phyloP scores from a whole-genome alignment of 1,140 invertebrate genomes.

The Camponotus floridanus region DNA sequence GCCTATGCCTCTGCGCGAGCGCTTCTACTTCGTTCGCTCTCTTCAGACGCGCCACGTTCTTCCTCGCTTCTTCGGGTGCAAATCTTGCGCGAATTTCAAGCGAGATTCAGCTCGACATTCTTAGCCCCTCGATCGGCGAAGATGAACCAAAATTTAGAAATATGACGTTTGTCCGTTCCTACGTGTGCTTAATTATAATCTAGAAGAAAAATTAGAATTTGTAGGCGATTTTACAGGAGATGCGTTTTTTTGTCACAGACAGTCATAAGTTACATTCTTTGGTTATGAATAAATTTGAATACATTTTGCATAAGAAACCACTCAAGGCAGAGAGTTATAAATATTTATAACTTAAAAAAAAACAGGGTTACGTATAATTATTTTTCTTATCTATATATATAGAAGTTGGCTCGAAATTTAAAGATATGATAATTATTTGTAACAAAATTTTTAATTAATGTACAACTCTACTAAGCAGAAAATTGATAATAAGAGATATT shows the following conservation, averaged over 20 bases:
- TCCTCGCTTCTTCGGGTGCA: background rate
- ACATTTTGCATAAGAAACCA: background rate
- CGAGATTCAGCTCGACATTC: background rate
- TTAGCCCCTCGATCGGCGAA: no score
- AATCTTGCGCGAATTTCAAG: background rate
- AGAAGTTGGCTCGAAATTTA: no score
- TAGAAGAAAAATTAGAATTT: background rate
- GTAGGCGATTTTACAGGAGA: background rate
- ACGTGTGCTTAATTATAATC: background rate
- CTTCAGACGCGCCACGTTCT: background rate
- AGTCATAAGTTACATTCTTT: background rate
- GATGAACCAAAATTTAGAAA: no score
- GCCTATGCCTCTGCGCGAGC: background rate
- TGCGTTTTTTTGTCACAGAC: background rate
- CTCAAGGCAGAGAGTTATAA: background rate
- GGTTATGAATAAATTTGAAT: background rate
- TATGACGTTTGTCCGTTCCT: no score
- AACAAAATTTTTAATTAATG: no score
- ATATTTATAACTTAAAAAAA: background rate
- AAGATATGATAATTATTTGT: no score
- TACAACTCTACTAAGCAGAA: no score
- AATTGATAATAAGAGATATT: no score
- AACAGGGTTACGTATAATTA: background rate
- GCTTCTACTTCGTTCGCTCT: conserved; percentile 32
- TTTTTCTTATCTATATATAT: no score